Percentiles rank a stretch among this genome's conserved stretches.
Conservation (phyloP, 2,113 vertebrate genomes). For the Catharus bicknelli region DNA sequence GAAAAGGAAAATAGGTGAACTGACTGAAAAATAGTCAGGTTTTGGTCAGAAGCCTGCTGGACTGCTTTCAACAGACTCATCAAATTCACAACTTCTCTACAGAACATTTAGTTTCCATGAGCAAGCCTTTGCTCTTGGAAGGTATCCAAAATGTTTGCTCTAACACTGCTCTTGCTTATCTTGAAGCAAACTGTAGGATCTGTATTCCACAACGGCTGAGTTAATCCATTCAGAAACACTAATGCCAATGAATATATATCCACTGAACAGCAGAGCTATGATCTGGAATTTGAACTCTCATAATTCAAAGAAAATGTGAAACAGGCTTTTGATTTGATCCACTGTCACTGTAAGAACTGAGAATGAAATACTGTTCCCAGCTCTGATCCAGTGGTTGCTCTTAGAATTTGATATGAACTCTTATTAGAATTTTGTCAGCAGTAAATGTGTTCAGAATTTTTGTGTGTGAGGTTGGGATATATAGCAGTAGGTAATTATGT, state of each 20-base stretch:
- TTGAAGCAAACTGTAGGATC: background rate
- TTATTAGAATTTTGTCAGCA: background rate
- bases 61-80: constrained; percentile 17
- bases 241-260: constrained; percentile 20
- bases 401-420: background rate
- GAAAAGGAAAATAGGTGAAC: background rate
- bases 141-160: background rate
- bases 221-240: constrained; percentile 22
- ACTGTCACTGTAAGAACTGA: background rate
- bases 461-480: background rate
- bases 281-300: constrained; percentile 21
- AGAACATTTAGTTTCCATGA: background rate
- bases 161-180: constrained; percentile 7
- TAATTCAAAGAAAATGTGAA: constrained; percentile 47
- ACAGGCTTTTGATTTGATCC: constrained; percentile 20
- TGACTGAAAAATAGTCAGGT: background rate
- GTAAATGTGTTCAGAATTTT: background rate
- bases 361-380: background rate
- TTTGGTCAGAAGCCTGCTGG: background rate
- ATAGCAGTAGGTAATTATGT: background rate
- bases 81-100: constrained; percentile 19
- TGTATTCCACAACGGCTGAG: background rate
- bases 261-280: constrained; percentile 3
- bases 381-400: background rate
- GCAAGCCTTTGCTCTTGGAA: background rate